A percentile compares a stretch with the other conserved stretches of the same genome.
Evolutionary conservation across 92 coral and sea anemone species (phyloP).

Genomic region (Umimayanthus chanpuru): DNA sequence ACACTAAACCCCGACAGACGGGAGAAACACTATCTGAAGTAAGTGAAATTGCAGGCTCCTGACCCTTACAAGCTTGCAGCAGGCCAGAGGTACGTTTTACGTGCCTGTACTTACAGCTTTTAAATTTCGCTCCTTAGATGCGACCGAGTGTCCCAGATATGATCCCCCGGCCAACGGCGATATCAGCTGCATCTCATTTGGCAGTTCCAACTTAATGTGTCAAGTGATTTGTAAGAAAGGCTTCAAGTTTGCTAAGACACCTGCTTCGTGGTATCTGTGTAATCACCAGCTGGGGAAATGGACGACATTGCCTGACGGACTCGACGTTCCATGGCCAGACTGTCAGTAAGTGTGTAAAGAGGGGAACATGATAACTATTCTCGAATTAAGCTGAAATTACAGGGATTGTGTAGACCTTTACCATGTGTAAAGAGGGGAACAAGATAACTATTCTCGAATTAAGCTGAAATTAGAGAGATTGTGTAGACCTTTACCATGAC

Average conservation of each 20-base stretch:
- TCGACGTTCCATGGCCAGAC: constrained; percentile 10
- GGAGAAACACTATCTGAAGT: no score
- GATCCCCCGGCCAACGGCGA: neutral
- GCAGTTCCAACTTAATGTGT: neutral
- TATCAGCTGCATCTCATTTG: neutral
- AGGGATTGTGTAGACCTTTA: no score
- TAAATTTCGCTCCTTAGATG: neutral
- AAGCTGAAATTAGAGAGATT: no score
- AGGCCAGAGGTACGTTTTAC: no score
- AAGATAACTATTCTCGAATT: neutral
- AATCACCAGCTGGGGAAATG: neutral
- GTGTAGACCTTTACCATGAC: no score
- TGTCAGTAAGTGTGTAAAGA: neutral
- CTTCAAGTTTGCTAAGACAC: constrained; percentile 18
- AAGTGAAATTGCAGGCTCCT: no score
- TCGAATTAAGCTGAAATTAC: neutral
- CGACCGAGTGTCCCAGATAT: neutral
- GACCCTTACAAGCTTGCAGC: no score
- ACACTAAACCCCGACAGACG: no score
- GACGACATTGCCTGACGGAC: constrained; percentile 2
- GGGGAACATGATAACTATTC: neutral
- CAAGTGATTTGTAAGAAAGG: constrained; percentile 11
- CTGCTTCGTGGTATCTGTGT: constrained; percentile 1
- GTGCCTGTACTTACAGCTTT: no score
- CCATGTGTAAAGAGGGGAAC: neutral